Percentiles rank a stretch among this genome's conserved stretches.
phyloP scores from a whole-genome alignment of 2,113 vertebrate genomes.

The Cercocebus atys region DNA sequence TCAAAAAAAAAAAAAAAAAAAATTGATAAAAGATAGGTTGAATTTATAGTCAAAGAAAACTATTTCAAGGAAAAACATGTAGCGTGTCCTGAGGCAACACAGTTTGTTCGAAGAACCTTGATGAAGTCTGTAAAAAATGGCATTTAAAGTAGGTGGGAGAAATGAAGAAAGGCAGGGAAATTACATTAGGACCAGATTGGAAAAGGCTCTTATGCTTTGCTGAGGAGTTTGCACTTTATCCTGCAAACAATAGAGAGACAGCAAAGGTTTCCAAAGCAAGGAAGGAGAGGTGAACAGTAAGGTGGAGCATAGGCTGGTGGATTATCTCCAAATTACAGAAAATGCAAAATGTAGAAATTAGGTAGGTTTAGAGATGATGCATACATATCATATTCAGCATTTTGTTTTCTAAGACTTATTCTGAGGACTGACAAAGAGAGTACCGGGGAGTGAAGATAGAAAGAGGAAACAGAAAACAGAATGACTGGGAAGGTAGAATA shows the following conservation, averaged over 20 bases:
- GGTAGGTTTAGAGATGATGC: neutral
- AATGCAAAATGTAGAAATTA: neutral
- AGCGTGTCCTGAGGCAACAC: neutral
- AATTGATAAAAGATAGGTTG: neutral
- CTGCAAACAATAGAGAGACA: neutral
- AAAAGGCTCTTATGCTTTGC: neutral
- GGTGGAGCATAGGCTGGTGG: neutral
- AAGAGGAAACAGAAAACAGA: neutral
- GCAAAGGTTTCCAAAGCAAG: neutral
- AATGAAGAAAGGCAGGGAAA: conserved; percentile 25
- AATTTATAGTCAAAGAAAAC: neutral
- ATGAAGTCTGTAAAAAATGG: conserved; percentile 20
- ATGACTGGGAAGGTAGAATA: neutral
- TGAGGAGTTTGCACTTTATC: neutral
- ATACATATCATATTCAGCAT: neutral
- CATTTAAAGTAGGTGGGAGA: neutral
- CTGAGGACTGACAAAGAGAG: neutral
- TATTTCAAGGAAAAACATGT: conserved; percentile 35
- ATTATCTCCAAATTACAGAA: neutral
- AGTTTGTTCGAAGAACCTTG: neutral
- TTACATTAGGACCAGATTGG: neutral
- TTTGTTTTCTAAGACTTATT: conserved; percentile 10
- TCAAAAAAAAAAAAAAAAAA: neutral
- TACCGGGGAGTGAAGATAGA: neutral
- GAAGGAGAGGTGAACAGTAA: neutral